phyloP scores from a whole-genome alignment of 2,797 vertebrate genomes.

The Gorsachius magnificus region DNA sequence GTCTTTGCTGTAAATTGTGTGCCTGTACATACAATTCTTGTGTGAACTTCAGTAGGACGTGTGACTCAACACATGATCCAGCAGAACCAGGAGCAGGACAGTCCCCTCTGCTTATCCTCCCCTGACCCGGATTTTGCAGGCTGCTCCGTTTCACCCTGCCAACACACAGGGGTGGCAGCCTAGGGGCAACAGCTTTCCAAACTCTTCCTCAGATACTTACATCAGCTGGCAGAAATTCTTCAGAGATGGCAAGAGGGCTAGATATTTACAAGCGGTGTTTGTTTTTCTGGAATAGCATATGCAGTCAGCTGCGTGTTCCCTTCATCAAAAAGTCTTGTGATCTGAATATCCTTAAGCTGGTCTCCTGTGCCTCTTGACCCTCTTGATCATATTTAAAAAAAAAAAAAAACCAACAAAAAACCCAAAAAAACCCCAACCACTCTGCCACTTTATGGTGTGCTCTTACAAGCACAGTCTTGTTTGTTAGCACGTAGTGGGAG shows the following conservation, averaged over 20 bases:
- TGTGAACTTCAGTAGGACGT: neutral
- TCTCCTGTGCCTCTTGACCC: neutral
- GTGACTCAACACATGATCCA: neutral
- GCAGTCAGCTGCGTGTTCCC: neutral
- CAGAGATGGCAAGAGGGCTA: neutral
- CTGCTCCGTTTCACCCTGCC: neutral
- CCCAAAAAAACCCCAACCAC: neutral
- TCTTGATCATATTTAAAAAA: neutral
- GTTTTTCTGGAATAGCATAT: neutral
- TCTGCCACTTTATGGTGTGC: neutral
- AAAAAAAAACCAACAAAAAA: neutral
- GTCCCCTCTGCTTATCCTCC: neutral
- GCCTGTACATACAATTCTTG: neutral
- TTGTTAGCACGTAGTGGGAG: neutral
- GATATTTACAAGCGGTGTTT: neutral
- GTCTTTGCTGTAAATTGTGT: neutral
- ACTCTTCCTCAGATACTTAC: neutral
- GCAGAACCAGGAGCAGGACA: neutral
- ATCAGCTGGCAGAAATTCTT: constrained; percentile 22
- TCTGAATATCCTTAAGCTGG: neutral
- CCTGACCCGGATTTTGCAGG: neutral
- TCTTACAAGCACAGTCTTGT: neutral
- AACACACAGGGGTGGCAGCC: neutral
- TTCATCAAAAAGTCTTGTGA: neutral
- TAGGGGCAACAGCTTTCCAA: neutral